These are phyloP conservation scores for Perca schrenkii DNA, from an alignment of 2,113 vertebrate genomes.

Conservation along the genomic window DNA sequence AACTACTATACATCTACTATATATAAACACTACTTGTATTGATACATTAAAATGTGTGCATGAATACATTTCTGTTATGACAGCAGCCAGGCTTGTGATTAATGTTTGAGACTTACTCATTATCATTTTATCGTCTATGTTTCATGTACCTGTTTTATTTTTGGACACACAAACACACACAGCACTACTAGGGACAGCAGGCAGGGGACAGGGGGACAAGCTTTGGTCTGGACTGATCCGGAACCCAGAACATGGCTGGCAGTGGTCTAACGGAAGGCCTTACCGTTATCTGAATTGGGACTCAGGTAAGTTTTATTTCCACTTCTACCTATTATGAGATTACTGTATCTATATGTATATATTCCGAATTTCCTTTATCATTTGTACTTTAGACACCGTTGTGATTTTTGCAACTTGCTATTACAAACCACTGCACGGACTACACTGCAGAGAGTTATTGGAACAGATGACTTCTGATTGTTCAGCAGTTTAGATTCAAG, in stretches of 20 bases:
- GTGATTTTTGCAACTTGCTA: neutral
- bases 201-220: neutral
- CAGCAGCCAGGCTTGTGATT: neutral
- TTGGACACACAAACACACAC: neutral
- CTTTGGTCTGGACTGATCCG: conserved; percentile 91
- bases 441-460: too few relatives aligned
- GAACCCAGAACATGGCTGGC: conserved; percentile 88
- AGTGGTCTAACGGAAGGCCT: conserved; percentile 87
- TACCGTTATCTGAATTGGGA: conserved; percentile 92
- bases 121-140: neutral
- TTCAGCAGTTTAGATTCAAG: neutral
- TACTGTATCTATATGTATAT: too few relatives aligned
- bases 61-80: too few relatives aligned
- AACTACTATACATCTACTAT: neutral
- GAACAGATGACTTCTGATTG: neutral
- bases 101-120: too few relatives aligned
- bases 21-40: neutral
- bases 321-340: too few relatives aligned
- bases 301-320: conserved; percentile 79
- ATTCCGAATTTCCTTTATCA: neutral
- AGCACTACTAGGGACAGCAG: conserved; percentile 7
- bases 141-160: neutral
- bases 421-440: too few relatives aligned
- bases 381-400: neutral
- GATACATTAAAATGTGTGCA: neutral